phyloP scores from a whole-genome alignment of 2,113 vertebrate genomes.

The Onychostoma macrolepis region DNA sequence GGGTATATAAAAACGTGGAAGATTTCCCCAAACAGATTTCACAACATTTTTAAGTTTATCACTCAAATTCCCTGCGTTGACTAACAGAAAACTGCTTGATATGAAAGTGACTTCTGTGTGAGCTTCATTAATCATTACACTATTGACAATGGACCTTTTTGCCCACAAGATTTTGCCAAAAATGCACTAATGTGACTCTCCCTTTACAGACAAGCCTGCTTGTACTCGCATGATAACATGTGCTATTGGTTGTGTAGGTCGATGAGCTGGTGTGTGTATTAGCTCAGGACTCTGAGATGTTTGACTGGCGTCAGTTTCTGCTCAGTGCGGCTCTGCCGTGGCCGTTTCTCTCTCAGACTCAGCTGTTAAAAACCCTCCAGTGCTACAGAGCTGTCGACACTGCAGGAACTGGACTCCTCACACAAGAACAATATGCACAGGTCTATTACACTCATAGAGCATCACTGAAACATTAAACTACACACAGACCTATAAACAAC shows the following conservation, averaged over 20 bases:
- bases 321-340: slow-evolving; percentile 84
- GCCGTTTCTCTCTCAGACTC: slow-evolving; percentile 79
- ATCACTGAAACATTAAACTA: neutral
- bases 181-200: neutral
- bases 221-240: neutral
- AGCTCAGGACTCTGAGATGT: slow-evolving; percentile 67
- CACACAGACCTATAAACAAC: neutral
- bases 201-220: neutral
- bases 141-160: neutral
- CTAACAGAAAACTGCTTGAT: neutral
- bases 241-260: slow-evolving; percentile 70
- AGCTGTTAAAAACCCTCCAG: slow-evolving; percentile 79
- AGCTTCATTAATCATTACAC: neutral
- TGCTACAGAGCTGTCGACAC: slow-evolving; percentile 77
- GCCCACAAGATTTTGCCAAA: neutral
- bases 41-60: too few relatives aligned
- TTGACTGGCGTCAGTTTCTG: slow-evolving; percentile 87
- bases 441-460: slow-evolving; percentile 48
- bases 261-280: slow-evolving; percentile 76
- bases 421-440: slow-evolving; percentile 77
- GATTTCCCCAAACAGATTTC: too few relatives aligned
- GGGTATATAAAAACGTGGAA: neutral
- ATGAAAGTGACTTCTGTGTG: neutral
- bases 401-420: slow-evolving; percentile 74
- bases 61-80: too few relatives aligned